Evolutionary conservation across 1,140 invertebrate genomes (phyloP).

Genomic region (Drosophila malerkotliana): DNA sequence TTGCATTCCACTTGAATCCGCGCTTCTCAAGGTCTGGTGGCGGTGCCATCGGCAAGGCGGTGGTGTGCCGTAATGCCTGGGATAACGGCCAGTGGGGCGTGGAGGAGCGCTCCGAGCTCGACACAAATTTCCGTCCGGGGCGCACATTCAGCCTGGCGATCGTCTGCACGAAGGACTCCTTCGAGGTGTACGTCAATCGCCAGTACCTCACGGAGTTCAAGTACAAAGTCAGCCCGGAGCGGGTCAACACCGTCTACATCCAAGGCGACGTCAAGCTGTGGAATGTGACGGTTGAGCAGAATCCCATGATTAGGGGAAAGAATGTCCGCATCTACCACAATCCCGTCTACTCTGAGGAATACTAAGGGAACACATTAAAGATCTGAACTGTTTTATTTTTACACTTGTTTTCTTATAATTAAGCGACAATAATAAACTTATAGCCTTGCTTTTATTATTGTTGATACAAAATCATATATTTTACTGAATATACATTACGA

Average conservation of each 20-base stretch:
- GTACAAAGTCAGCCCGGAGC: constrained; percentile 61
- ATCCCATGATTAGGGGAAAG: constrained; percentile 58
- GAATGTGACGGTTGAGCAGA: constrained; percentile 68
- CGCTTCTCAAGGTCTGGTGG: constrained; percentile 85
- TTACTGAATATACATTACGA: constrained; percentile 4
- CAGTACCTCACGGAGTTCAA: constrained; percentile 84
- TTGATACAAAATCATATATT: not conserved
- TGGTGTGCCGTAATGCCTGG: constrained; percentile 85
- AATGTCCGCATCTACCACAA: constrained; percentile 71
- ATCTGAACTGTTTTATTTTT: constrained; percentile 7
- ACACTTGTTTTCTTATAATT: constrained; percentile 27
- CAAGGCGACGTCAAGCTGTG: constrained; percentile 84
- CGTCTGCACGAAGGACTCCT: constrained; percentile 66
- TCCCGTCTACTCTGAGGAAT: constrained; percentile 46
- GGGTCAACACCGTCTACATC: constrained; percentile 84
- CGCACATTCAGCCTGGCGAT: constrained; percentile 83
- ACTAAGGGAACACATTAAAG: constrained; percentile 16
- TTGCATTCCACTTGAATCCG: constrained; percentile 88
- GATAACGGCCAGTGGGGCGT: constrained; percentile 83
- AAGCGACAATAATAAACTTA: constrained; percentile 58
- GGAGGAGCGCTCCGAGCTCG: constrained; percentile 84
- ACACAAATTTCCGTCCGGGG: constrained; percentile 84
- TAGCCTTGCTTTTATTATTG: constrained; percentile 11
- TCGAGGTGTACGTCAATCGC: constrained; percentile 84
- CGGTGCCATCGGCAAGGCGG: constrained; percentile 66